These are phyloP conservation scores for Hydroisotoma schaefferi DNA, from an alignment of 2,888 invertebrate species.

Conservation along the genomic window DNA sequence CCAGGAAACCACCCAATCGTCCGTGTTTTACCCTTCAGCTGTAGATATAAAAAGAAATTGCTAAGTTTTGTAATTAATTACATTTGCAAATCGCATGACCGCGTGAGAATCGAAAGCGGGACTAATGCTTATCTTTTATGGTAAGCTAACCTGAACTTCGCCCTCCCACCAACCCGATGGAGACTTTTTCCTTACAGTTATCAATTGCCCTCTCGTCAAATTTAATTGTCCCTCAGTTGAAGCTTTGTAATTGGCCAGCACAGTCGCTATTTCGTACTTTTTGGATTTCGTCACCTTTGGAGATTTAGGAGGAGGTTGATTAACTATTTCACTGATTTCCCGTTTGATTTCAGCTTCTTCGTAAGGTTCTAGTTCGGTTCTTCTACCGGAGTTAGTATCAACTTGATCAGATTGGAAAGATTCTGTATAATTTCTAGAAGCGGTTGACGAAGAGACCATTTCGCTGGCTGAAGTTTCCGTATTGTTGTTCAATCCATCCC, in stretches of 20 bases:
- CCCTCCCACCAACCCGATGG: constrained; percentile 99
- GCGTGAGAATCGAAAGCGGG: no score
- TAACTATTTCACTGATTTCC: constrained; percentile 42
- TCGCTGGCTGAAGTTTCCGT: constrained; percentile 3
- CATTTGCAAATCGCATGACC: no score
- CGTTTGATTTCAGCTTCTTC: constrained; percentile 49
- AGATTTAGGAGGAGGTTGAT: constrained; percentile 43
- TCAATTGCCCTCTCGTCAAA: constrained; percentile 82
- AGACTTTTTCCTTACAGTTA: constrained; percentile 94
- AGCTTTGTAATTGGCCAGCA: constrained; percentile 84
- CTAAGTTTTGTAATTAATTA: background rate
- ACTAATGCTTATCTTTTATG: background rate
- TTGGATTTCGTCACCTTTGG: constrained; percentile 43
- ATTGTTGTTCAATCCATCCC: background rate
- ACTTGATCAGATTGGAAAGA: background rate
- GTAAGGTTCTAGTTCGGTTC: constrained; percentile 42
- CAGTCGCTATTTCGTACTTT: constrained; percentile 77
- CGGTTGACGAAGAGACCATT: background rate
- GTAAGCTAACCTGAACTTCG: constrained; percentile 73
- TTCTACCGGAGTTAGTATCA: constrained; percentile 16
- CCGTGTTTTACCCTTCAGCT: constrained; percentile 73
- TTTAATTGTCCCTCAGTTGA: constrained; percentile 84
- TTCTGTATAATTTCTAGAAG: background rate
- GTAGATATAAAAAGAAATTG: constrained; percentile 19
- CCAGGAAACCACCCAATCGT: constrained; percentile 99